Evolutionary conservation across 2,888 invertebrate genomes (phyloP).

Genomic region (Harpagoxenus sublaevis): DNA sequence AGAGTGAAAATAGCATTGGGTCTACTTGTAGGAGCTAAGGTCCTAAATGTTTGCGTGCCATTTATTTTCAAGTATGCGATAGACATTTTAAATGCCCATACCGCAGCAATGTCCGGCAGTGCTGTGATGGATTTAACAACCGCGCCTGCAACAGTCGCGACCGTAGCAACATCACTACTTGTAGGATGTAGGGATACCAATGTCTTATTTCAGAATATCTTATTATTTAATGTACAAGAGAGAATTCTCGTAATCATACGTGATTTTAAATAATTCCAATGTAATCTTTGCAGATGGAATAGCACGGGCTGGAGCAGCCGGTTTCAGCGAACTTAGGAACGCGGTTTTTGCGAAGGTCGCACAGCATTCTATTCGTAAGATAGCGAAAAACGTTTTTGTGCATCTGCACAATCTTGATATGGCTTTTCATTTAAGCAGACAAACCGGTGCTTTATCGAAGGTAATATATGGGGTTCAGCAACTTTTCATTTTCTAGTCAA

Average conservation of each 20-base stretch:
- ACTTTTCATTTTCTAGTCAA: neutral
- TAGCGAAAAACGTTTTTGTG: conserved; percentile 97
- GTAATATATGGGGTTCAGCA: conserved; percentile 85
- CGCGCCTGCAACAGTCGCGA: conserved; percentile 93
- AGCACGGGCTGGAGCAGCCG: conserved; percentile 95
- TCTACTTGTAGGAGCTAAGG: conserved; percentile 93
- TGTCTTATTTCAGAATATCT: neutral
- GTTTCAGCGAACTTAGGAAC: conserved; percentile 98
- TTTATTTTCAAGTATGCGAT: conserved; percentile 98
- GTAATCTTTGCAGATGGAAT: conserved; percentile 92
- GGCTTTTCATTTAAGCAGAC: conserved; percentile 96
- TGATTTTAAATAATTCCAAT: conserved; percentile 15
- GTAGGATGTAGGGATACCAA: conserved; percentile 92
- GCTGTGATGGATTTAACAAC: conserved; percentile 92
- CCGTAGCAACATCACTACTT: conserved; percentile 93
- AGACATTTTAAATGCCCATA: conserved; percentile 92
- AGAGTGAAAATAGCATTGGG: conserved; percentile 95
- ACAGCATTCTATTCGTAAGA: conserved; percentile 97
- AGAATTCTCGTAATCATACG: neutral
- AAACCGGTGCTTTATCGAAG: conserved; percentile 98
- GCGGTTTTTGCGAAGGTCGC: conserved; percentile 99
- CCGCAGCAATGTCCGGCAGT: conserved; percentile 86
- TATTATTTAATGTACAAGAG: neutral
- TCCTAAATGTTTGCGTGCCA: conserved; percentile 96
- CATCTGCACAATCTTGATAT: conserved; percentile 98